A percentile compares a stretch with the other conserved stretches of the same genome.
phyloP scores from a whole-genome alignment of 2,888 invertebrate species.

The Erebia palarica region DNA sequence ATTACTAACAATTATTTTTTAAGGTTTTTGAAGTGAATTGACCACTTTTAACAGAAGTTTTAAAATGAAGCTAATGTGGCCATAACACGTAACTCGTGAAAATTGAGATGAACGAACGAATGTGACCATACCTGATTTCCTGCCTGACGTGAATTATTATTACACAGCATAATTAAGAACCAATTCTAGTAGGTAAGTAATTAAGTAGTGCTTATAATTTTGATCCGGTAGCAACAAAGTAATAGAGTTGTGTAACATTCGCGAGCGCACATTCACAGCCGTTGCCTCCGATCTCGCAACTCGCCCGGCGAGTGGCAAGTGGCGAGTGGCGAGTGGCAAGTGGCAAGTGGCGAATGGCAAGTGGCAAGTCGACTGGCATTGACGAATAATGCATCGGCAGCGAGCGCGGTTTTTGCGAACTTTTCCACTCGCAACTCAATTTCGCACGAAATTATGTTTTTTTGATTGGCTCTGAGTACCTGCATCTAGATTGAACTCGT shows the following conservation, averaged over 20 bases:
- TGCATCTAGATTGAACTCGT: conserved; percentile 2
- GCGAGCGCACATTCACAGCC: not conserved
- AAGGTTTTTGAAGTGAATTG: too few species aligned
- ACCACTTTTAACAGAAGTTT: too few species aligned
- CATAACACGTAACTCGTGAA: too few species aligned
- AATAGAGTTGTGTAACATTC: not conserved
- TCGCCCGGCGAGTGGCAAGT: not conserved
- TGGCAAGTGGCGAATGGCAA: not conserved
- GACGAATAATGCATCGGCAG: conserved; percentile 7
- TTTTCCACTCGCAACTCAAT: conserved; percentile 11
- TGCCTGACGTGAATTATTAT: too few species aligned
- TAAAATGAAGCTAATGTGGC: too few species aligned
- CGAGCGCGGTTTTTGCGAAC: not conserved
- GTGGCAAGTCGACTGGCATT: not conserved
- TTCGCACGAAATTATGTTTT: conserved; percentile 15
- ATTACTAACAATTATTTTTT: too few species aligned
- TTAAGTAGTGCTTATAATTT: not conserved
- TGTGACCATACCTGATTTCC: too few species aligned
- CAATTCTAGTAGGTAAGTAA: not conserved
- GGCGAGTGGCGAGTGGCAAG: not conserved
- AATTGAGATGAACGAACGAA: too few species aligned
- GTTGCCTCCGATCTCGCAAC: not conserved
- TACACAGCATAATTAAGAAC: too few species aligned
- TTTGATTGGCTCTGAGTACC: not conserved
- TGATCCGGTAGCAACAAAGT: not conserved